Evolutionary conservation across 2,797 vertebrate species (phyloP), one percentile per base, ranked within the genome.

Genomic region (Sebastes trivittatus): DNA sequence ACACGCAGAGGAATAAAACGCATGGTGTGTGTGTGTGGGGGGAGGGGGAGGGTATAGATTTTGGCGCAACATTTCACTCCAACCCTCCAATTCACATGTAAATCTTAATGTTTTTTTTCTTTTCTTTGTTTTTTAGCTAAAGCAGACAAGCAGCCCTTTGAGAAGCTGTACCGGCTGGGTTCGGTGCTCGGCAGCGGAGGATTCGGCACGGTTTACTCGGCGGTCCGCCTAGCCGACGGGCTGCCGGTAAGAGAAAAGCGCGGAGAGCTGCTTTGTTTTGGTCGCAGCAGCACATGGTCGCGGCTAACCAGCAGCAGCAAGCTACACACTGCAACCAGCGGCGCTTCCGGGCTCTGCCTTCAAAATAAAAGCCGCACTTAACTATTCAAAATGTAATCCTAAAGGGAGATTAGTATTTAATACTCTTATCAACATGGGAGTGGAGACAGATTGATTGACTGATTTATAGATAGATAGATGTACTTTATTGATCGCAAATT

Each of bases 161-260:
- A 98, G 80, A 97, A 98, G 89, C 86, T 96, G 52, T 98, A 98
- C 92, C 97, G 97, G 52, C 96, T 98, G 90, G 98, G 96, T 67
- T 94, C 97, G 7, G 97, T 97, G 62, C 92, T 99, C 85, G 98
- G 98, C 78, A 98, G 96, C 78, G 98, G 98, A 0, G 97, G 98
- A 1, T 99, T 99, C 80, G 98, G 98, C 68, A 98, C 97, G 0
- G 98, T 99, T 18, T 98, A 98, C 88, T 97, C 87, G 95, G 98
- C 84, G 2, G 96, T 92, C 83, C 95, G 97, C 87, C 88, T 97
- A 67, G 95, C 96, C 30, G 97, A 98, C 91, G 96, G 96, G 71
- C 92, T 97, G 91, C 97, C 97, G 97, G 97, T 98, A 92, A 97
- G 96, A 77, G 22, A 27, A 11, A 25, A 27, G 36, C 6, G 25